Conservation (phyloP, 2,113 vertebrate species). For the Chamaea fasciata region DNA sequence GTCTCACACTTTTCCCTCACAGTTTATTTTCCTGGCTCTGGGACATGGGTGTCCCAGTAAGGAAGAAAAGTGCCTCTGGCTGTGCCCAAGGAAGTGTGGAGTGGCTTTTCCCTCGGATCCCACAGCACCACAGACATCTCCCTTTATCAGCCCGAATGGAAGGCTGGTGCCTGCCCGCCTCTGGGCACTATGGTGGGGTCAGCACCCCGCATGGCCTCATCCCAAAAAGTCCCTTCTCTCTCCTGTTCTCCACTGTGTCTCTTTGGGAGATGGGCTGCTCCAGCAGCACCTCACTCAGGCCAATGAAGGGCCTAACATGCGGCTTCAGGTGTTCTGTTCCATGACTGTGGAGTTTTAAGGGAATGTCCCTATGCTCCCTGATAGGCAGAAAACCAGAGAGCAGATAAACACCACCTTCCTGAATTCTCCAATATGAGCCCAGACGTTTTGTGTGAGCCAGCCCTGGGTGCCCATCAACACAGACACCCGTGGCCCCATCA, state of each 20-base stretch:
- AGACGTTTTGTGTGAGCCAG: neutral
- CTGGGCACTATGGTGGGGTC: fast-evolving
- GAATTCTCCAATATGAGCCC: neutral
- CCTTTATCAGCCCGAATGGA: neutral
- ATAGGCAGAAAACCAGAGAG: neutral
- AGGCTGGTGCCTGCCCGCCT: fast-evolving
- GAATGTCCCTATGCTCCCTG: fast-evolving
- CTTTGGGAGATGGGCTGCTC: fast-evolving
- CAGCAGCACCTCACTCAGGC: fast-evolving
- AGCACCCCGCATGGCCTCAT: fast-evolving
- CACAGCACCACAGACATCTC: neutral
- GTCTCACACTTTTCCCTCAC: fast-evolving
- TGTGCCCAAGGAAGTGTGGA: neutral
- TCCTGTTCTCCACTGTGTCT: neutral
- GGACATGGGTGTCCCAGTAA: too few relatives aligned
- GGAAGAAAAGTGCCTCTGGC: neutral
- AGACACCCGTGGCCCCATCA: fast-evolving
- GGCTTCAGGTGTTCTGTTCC: neutral
- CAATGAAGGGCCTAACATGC: fast-evolving
- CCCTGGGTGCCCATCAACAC: neutral
- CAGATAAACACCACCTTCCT: neutral
- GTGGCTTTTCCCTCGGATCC: neutral
- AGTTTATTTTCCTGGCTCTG: neutral
- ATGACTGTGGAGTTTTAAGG: neutral
- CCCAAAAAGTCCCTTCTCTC: neutral